phyloP scores from a whole-genome alignment of 2,113 vertebrate species.

The Chaetodon trifascialis region DNA sequence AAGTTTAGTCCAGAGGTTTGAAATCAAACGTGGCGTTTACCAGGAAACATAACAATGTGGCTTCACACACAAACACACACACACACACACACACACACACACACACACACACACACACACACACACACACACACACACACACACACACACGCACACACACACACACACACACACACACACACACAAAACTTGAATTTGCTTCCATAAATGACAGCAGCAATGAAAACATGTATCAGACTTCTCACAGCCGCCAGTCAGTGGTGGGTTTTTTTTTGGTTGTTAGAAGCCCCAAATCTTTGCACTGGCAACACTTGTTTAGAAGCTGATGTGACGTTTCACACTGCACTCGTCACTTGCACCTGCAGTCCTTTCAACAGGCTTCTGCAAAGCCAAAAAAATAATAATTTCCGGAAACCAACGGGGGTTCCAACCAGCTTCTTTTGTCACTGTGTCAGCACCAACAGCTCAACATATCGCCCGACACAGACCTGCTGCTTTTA shows the following conservation, averaged over 20 bases:
- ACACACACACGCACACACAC: too few relatives aligned
- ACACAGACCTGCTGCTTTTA: conserved; percentile 59
- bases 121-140: neutral
- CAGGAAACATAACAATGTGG: conserved; percentile 45
- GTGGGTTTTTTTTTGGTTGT: neutral
- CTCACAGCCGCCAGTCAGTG: neutral
- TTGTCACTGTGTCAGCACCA: conserved; percentile 60
- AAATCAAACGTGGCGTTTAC: conserved; percentile 49
- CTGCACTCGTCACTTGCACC: conserved; percentile 6
- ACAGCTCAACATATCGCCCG: conserved; percentile 40
- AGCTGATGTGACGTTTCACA: conserved; percentile 22
- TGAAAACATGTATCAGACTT: conserved; percentile 28
- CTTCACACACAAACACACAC: conserved; percentile 15
- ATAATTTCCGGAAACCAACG: conserved; percentile 44
- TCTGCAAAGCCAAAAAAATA: conserved; percentile 30
- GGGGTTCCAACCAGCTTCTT: conserved; percentile 50
- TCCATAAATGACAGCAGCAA: conserved; percentile 17
- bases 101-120: too few relatives aligned
- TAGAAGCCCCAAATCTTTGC: conserved; percentile 3
- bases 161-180: too few relatives aligned
- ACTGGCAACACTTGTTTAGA: neutral
- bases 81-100: too few relatives aligned
- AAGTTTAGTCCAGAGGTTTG: conserved; percentile 30
- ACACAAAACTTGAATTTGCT: conserved; percentile 1
- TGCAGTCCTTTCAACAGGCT: conserved; percentile 32